Evolutionary conservation across 2,797 vertebrate species (phyloP).

Genomic region (Acanthurus leucopareius): DNA sequence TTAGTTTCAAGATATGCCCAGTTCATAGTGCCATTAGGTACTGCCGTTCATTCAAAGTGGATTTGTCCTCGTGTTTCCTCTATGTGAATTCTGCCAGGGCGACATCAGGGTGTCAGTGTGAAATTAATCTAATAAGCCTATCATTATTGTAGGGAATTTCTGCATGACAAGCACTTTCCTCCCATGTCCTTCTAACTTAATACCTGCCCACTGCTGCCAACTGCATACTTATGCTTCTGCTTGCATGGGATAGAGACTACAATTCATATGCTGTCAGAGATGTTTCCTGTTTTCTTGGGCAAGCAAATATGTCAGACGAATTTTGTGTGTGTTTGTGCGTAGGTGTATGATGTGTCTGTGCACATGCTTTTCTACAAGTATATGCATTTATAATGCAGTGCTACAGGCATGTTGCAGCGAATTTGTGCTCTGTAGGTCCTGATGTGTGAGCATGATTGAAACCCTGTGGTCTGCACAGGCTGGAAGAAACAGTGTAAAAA

Average conservation of each 20-base stretch:
- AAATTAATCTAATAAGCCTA: slow-evolving; percentile 64
- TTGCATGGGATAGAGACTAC: slow-evolving; percentile 33
- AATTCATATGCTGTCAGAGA: slow-evolving; percentile 56
- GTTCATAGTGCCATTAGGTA: too few relatives aligned
- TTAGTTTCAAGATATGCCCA: too few relatives aligned
- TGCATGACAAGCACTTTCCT: slow-evolving; percentile 63
- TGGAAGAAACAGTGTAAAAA: neutral
- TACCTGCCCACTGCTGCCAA: slow-evolving; percentile 54
- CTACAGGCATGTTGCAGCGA: slow-evolving; percentile 33
- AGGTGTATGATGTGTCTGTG: slow-evolving; percentile 29
- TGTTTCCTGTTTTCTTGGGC: slow-evolving; percentile 42
- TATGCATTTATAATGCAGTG: slow-evolving; percentile 34
- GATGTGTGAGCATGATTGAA: slow-evolving; percentile 11
- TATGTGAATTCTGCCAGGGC: slow-evolving; percentile 33
- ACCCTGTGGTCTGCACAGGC: neutral
- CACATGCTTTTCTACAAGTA: slow-evolving; percentile 13
- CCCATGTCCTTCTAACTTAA: slow-evolving; percentile 51
- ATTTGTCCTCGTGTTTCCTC: neutral
- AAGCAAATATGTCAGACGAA: slow-evolving; percentile 39
- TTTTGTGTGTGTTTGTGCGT: slow-evolving; percentile 33
- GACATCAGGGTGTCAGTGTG: slow-evolving; percentile 51
- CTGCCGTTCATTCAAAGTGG: too few relatives aligned
- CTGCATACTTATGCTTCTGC: slow-evolving; percentile 23
- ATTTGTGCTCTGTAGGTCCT: neutral
- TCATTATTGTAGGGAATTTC: slow-evolving; percentile 61